A percentile compares a stretch with the other conserved stretches of the same genome.
These are phyloP conservation scores for Seriola dumerili DNA, from an alignment of 2,113 vertebrate species.

Conservation along the genomic window DNA sequence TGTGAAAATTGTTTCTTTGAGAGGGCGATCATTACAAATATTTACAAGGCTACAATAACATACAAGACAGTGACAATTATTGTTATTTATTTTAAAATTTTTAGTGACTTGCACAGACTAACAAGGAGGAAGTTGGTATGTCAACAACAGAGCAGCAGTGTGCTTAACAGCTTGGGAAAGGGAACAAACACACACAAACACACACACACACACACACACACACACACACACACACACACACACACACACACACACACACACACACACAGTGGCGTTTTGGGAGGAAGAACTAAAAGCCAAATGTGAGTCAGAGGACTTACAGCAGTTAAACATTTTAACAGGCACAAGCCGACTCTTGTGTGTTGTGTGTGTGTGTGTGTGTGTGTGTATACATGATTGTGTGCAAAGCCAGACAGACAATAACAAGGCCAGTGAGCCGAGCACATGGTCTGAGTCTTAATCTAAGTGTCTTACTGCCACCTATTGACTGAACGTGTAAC, in stretches of 20 bases:
- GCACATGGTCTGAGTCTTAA: constrained; percentile 60
- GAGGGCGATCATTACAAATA: constrained; percentile 25
- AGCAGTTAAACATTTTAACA: constrained; percentile 78
- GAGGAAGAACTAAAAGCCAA: constrained; percentile 71
- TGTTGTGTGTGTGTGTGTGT: constrained; percentile 37
- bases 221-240: constrained; percentile 46
- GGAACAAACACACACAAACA: constrained; percentile 40
- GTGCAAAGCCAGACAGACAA: constrained; percentile 58
- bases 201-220: constrained; percentile 35
- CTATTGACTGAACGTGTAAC: constrained; percentile 64
- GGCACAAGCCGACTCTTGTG: constrained; percentile 51
- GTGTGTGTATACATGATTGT: constrained; percentile 23
- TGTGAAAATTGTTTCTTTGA: constrained; percentile 4
- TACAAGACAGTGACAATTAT: neutral
- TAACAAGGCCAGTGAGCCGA: constrained; percentile 55
- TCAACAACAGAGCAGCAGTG: constrained; percentile 50
- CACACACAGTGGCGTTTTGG: constrained; percentile 42
- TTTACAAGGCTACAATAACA: constrained; percentile 44
- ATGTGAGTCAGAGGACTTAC: constrained; percentile 74
- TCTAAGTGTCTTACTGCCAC: constrained; percentile 78
- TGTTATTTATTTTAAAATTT: constrained; percentile 20
- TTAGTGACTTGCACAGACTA: constrained; percentile 37
- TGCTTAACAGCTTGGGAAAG: constrained; percentile 45
- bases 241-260: no score
- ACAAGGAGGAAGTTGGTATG: constrained; percentile 55